phyloP scores from a whole-genome alignment of 2,888 invertebrate genomes.

The Deroplatys truncata region DNA sequence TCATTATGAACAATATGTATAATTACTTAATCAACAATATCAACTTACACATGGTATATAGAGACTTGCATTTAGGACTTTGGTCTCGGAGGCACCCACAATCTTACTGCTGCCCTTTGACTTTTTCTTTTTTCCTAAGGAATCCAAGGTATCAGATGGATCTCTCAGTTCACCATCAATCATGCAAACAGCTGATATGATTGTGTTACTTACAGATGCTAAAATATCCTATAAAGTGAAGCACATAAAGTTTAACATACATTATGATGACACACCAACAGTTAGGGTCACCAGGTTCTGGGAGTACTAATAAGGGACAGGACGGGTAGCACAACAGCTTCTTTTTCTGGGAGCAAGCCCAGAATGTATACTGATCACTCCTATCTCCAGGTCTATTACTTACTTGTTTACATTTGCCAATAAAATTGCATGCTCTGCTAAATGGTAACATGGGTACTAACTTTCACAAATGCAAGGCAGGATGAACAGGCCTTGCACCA shows the following conservation, averaged over 20 bases:
- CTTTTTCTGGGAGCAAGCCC: too few species aligned
- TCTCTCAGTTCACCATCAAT: slow-evolving; percentile 69
- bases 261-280: background rate
- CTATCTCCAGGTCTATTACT: too few species aligned
- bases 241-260: background rate
- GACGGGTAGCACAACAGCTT: too few species aligned
- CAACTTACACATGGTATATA: slow-evolving; percentile 66
- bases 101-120: slow-evolving; percentile 23
- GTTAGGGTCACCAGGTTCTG: too few species aligned
- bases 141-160: slow-evolving; percentile 59
- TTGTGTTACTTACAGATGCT: slow-evolving; percentile 53
- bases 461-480: too few species aligned
- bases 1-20: too few species aligned
- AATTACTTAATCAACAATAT: background rate
- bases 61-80: slow-evolving; percentile 60
- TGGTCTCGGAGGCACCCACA: slow-evolving; percentile 20
- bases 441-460: too few species aligned
- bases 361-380: too few species aligned
- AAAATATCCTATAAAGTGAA: slow-evolving; percentile 52
- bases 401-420: too few species aligned
- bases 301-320: too few species aligned
- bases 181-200: slow-evolving; percentile 63
- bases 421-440: too few species aligned
- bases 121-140: slow-evolving; percentile 58
- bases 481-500: too few species aligned